Evolutionary conservation across 1,140 invertebrate species (phyloP).

Genomic region (Drosophila nikananu): DNA sequence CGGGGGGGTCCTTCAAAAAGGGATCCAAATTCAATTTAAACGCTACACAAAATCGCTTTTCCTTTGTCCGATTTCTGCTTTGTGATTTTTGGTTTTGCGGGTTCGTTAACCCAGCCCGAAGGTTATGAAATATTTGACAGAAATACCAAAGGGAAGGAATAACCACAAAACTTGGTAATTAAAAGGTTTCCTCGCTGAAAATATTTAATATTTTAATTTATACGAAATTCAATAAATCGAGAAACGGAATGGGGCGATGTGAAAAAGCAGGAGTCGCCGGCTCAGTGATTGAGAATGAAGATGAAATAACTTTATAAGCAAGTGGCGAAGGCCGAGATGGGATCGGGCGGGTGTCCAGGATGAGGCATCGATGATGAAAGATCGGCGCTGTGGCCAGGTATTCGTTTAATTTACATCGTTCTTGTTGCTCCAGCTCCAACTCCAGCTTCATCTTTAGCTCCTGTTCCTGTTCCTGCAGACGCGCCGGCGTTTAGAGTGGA

Average conservation of each 20-base stretch:
- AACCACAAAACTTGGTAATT: conserved; percentile 64
- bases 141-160: conserved; percentile 41
- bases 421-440: conserved; percentile 22
- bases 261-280: conserved; percentile 43
- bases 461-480: conserved; percentile 55
- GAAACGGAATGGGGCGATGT: conserved; percentile 23
- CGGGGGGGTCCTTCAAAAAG: conserved; percentile 39
- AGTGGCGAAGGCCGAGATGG: conserved; percentile 1
- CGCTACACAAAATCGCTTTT: conserved; percentile 67
- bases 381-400: conserved; percentile 75
- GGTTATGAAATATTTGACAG: conserved; percentile 38
- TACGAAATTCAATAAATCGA: conserved; percentile 83
- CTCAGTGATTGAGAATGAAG: conserved; percentile 69
- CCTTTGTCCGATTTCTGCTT: conserved; percentile 9
- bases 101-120: conserved; percentile 64
- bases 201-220: conserved; percentile 84
- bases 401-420: conserved; percentile 82
- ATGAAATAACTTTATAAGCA: conserved; percentile 70
- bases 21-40: conserved; percentile 79
- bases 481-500: conserved; percentile 74
- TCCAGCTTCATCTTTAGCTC: conserved; percentile 8
- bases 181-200: conserved; percentile 70
- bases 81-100: not conserved
- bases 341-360: conserved; percentile 10
- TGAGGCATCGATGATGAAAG: conserved; percentile 67